These are phyloP conservation scores for Leucophora obtusa DNA, from an alignment of 2,888 invertebrate genomes.

Conservation along the genomic window DNA sequence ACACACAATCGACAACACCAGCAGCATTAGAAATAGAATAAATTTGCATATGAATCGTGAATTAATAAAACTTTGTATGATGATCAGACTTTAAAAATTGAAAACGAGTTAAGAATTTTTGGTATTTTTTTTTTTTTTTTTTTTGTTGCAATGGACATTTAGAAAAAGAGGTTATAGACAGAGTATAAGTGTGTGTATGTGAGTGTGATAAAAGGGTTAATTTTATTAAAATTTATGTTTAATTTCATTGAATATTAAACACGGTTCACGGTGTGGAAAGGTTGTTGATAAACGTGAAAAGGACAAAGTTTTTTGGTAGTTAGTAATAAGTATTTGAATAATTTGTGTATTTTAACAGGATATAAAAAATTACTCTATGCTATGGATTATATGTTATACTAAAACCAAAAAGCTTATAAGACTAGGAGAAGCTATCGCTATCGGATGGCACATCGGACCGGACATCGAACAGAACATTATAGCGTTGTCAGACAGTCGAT, in stretches of 20 bases:
- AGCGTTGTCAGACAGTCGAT: too few relatives aligned
- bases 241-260: slow-evolving; percentile 18
- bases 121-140: not conserved
- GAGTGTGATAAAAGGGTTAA: slow-evolving; percentile 21
- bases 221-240: slow-evolving; percentile 38
- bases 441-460: too few relatives aligned
- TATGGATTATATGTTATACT: not conserved
- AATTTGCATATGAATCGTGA: slow-evolving; percentile 79
- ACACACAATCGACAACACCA: not conserved
- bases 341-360: not conserved
- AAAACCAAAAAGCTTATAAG: too few relatives aligned
- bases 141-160: slow-evolving; percentile 15
- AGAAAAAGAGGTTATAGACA: not conserved
- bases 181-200: too few relatives aligned
- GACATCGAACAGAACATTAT: too few relatives aligned
- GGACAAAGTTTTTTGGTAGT: slow-evolving; percentile 9
- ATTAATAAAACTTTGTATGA: slow-evolving; percentile 78
- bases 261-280: not conserved
- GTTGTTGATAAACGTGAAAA: not conserved
- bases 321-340: not conserved
- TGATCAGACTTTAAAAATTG: slow-evolving; percentile 64
- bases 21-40: slow-evolving; percentile 67
- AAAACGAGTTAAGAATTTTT: slow-evolving; percentile 42
- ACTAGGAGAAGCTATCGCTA: too few relatives aligned
- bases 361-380: not conserved